Evolutionary conservation across 1,140 invertebrate genomes (phyloP).

Genomic region (Drosophila paulistorum): DNA sequence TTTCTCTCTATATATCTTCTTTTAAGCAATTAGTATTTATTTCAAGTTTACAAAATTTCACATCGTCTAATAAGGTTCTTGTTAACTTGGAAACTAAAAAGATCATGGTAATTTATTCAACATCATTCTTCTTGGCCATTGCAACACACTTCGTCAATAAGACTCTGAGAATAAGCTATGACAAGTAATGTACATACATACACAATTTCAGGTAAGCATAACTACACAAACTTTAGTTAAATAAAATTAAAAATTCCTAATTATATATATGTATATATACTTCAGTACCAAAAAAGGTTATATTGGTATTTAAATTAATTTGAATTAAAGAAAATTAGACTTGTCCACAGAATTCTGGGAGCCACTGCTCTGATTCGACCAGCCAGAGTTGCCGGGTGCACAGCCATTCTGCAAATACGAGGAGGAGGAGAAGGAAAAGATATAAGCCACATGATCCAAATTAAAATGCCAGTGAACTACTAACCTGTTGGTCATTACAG

Average conservation of each 20-base stretch:
- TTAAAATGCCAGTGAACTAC: neutral
- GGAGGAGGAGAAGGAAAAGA: no score
- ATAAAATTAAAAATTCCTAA: slow-evolving; percentile 45
- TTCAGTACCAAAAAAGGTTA: slow-evolving; percentile 36
- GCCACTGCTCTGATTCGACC: slow-evolving; percentile 74
- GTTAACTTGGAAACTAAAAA: neutral
- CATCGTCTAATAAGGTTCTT: neutral
- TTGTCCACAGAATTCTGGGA: slow-evolving; percentile 70
- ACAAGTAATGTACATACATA: slow-evolving; percentile 45
- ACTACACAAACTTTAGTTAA: slow-evolving; percentile 54
- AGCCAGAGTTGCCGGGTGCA: slow-evolving; percentile 50
- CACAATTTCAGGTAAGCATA: slow-evolving; percentile 52
- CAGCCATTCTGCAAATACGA: slow-evolving; percentile 54
- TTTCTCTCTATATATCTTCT: neutral
- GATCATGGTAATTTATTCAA: neutral
- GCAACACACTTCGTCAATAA: neutral
- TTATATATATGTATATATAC: slow-evolving; percentile 6
- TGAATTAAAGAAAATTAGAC: slow-evolving; percentile 68
- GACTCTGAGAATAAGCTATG: slow-evolving; percentile 12
- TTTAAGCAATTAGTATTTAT: neutral
- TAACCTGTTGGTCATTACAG: slow-evolving; percentile 65
- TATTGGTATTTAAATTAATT: slow-evolving; percentile 35
- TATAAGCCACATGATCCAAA: neutral
- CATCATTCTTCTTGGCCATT: neutral
- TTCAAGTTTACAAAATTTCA: slow-evolving; percentile 1